Evolutionary conservation across 30 jellyfish, hydroid and myxozoan genomes (phyloP).

Genomic region (Turritopsis rubra): DNA sequence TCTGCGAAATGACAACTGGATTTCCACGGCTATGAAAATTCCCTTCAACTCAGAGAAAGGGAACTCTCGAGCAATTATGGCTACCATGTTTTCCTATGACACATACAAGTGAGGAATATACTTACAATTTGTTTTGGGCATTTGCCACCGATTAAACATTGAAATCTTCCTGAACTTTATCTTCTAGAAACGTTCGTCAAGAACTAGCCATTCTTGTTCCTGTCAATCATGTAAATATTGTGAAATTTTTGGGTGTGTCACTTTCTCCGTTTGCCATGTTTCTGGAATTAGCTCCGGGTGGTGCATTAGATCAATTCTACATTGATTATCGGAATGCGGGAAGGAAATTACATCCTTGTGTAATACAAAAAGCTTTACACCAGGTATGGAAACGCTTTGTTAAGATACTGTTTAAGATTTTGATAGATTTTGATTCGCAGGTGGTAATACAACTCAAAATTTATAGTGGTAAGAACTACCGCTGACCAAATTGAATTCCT

Average conservation of each 20-base stretch:
- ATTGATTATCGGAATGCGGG: constrained; percentile 59
- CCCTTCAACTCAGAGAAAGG: constrained; percentile 26
- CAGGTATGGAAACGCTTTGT: constrained; percentile 46
- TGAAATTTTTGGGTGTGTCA: constrained; percentile 64
- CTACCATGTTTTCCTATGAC: constrained; percentile 29
- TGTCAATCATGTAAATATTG: constrained; percentile 53
- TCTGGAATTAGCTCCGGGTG: constrained; percentile 83
- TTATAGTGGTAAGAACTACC: too few relatives aligned
- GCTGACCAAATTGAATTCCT: too few relatives aligned
- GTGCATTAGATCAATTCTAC: constrained; percentile 54
- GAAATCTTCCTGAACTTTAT: background rate
- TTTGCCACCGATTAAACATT: background rate
- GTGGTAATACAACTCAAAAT: too few relatives aligned
- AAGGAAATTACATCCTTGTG: constrained; percentile 50
- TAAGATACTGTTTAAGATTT: too few relatives aligned
- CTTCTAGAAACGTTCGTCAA: constrained; percentile 78
- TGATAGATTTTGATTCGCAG: too few relatives aligned
- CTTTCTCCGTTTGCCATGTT: constrained; percentile 63
- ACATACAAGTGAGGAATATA: background rate
- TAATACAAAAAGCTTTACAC: constrained; percentile 38
- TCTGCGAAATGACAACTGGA: constrained; percentile 13
- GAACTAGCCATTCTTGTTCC: constrained; percentile 84
- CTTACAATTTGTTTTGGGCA: background rate
- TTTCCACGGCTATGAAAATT: constrained; percentile 23
- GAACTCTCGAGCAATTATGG: background rate